Conservation (phyloP, 1,140 invertebrate species). For the Diachasma alloeum region DNA sequence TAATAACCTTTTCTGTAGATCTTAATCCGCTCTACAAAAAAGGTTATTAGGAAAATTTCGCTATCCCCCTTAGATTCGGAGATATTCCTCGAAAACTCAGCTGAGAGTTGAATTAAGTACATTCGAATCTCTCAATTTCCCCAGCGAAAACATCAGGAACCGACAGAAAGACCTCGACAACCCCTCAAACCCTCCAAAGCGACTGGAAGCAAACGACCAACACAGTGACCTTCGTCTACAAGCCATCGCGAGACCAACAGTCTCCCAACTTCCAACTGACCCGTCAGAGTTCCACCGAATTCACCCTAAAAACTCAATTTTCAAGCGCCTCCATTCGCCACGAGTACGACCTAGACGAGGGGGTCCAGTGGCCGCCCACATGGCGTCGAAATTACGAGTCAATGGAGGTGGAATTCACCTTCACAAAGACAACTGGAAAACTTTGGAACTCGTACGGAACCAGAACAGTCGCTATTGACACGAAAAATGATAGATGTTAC, state of each 20-base stretch:
- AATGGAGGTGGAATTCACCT: conserved; percentile 52
- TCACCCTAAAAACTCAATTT: conserved; percentile 43
- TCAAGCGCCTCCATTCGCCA: conserved; percentile 42
- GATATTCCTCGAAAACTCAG: too few relatives aligned
- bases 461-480: conserved; percentile 35
- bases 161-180: conserved; percentile 10
- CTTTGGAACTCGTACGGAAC: conserved; percentile 56
- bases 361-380: conserved; percentile 57
- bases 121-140: too few relatives aligned
- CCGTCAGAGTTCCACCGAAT: conserved; percentile 42
- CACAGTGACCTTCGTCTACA: conserved; percentile 49
- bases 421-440: conserved; percentile 45
- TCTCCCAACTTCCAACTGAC: conserved; percentile 44
- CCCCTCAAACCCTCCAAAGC: conserved; percentile 39
- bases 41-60: too few relatives aligned
- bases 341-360: conserved; percentile 46
- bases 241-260: conserved; percentile 32
- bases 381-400: conserved; percentile 47
- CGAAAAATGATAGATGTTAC: conserved; percentile 42
- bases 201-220: conserved; percentile 58
- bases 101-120: too few relatives aligned
- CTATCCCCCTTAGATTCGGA: too few relatives aligned
- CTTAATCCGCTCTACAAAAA: too few relatives aligned
- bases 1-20: too few relatives aligned
- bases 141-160: conserved; percentile 7